These are phyloP conservation scores for Podargus strigoides DNA, from an alignment of 2,797 vertebrate species.

Conservation along the genomic window DNA sequence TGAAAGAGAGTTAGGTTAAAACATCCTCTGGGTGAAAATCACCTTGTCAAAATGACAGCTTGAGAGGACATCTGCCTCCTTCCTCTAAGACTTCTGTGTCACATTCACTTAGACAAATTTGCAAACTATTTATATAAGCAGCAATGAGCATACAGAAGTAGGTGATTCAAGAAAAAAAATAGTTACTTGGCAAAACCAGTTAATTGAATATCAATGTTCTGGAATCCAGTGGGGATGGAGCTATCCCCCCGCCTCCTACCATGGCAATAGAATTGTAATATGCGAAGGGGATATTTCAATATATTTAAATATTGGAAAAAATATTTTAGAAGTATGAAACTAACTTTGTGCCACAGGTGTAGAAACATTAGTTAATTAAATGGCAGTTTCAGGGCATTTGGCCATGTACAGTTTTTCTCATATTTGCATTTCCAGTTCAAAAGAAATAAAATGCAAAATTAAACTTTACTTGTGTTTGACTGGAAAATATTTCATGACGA, in stretches of 20 bases:
- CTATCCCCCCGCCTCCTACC: neutral
- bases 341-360: neutral
- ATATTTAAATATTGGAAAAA: neutral
- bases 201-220: neutral
- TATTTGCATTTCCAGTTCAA: neutral
- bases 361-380: neutral
- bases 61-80: constrained; percentile 48
- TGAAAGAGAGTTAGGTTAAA: constrained; percentile 15
- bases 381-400: neutral
- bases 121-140: neutral
- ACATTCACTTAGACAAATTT: constrained; percentile 49
- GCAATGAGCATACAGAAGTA: neutral
- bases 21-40: constrained; percentile 44
- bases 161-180: neutral
- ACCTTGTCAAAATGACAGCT: constrained; percentile 64
- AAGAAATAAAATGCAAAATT: neutral
- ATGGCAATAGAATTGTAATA: neutral
- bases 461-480: neutral
- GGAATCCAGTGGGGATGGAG: neutral
- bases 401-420: neutral
- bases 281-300: neutral
- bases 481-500: neutral
- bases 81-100: constrained; percentile 53
- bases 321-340: neutral
- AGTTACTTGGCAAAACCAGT: neutral